phyloP scores from a whole-genome alignment of 2,888 invertebrate genomes.

The Microchrysa polita region DNA sequence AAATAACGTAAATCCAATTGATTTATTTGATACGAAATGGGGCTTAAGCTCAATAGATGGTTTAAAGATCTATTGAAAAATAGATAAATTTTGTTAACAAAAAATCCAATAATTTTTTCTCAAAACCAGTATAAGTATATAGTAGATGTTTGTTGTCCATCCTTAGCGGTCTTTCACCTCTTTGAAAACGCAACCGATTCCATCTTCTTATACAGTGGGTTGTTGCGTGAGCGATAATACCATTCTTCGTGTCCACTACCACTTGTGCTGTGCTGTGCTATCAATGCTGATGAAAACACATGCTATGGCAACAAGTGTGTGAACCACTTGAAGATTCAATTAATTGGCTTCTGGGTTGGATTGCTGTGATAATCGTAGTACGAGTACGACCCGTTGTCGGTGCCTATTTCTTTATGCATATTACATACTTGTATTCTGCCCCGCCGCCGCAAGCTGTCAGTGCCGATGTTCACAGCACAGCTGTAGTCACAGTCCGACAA shows the following conservation, averaged over 20 bases:
- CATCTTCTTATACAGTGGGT: neutral
- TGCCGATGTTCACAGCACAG: neutral
- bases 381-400: neutral
- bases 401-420: neutral
- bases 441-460: neutral
- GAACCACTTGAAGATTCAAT: conserved; percentile 21
- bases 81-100: too few relatives aligned
- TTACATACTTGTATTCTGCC: neutral
- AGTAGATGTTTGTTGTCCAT: too few relatives aligned
- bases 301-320: conserved; percentile 17
- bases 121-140: too few relatives aligned
- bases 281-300: neutral
- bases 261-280: too few relatives aligned
- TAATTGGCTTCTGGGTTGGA: conserved; percentile 25
- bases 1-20: neutral
- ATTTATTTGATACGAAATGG: neutral
- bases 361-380: conserved; percentile 9
- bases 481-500: neutral
- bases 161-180: neutral
- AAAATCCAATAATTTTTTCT: too few relatives aligned
- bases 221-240: conserved; percentile 8
- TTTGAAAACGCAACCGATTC: conserved; percentile 13
- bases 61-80: too few relatives aligned
- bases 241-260: neutral
- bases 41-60: too few relatives aligned